These are phyloP conservation scores for Sebastes baramenuke DNA, from an alignment of 2,797 vertebrate genomes.

Conservation along the genomic window DNA sequence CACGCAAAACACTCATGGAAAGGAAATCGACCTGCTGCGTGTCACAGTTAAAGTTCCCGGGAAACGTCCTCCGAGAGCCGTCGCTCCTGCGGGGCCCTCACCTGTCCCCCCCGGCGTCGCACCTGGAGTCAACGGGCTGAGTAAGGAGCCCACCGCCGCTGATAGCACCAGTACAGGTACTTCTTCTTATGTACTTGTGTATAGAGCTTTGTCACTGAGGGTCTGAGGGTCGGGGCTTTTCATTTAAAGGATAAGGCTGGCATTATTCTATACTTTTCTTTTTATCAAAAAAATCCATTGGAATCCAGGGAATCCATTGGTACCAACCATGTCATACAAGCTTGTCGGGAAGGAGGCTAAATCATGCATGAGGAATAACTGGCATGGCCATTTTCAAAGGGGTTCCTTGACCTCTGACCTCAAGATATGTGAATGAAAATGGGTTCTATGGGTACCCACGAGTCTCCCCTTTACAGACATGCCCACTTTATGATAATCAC, in stretches of 20 bases:
- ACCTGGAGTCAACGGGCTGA: constrained; percentile 89
- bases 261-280: neutral
- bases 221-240: neutral
- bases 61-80: constrained; percentile 93
- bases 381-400: too few species aligned
- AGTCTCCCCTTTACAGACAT: too few species aligned
- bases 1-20: constrained; percentile 91
- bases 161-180: constrained; percentile 79
- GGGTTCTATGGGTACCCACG: too few species aligned
- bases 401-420: too few species aligned
- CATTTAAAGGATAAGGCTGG: neutral
- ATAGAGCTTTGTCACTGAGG: too few species aligned
- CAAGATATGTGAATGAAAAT: too few species aligned
- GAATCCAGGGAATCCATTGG: too few species aligned
- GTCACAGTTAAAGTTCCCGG: constrained; percentile 98
- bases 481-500: too few species aligned
- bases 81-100: constrained; percentile 82
- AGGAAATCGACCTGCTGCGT: constrained; percentile 93
- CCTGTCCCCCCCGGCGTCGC: constrained; percentile 36
- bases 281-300: neutral
- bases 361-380: too few species aligned
- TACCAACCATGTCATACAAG: too few species aligned
- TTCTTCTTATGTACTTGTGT: too few species aligned
- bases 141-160: constrained; percentile 83
- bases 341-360: too few species aligned